Evolutionary conservation across 1,140 invertebrate species (phyloP).

Genomic region (Cotesia typhae): DNA sequence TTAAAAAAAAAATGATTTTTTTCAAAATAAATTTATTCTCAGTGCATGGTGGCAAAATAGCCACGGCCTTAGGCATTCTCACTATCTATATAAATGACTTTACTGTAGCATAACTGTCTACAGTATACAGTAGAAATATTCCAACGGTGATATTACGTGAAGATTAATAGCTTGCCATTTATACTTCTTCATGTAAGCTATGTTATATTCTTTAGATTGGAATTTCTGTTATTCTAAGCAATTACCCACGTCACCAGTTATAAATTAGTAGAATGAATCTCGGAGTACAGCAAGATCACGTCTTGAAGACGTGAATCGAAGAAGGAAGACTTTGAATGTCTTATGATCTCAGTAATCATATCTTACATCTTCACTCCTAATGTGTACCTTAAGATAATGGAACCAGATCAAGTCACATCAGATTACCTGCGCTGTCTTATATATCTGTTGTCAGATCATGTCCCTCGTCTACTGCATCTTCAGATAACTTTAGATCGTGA

Average conservation of each 20-base stretch:
- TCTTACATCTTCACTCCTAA: too few relatives aligned
- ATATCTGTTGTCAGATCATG: too few relatives aligned
- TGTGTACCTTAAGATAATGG: too few relatives aligned
- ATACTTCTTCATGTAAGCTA: conserved; percentile 41
- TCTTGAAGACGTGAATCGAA: neutral
- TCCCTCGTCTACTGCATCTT: too few relatives aligned
- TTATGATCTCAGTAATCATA: too few relatives aligned
- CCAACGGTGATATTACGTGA: conserved; percentile 58
- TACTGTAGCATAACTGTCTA: too few relatives aligned
- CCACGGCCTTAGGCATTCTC: too few relatives aligned
- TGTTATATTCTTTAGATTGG: conserved; percentile 54
- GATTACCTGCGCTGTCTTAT: too few relatives aligned
- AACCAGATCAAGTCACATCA: too few relatives aligned
- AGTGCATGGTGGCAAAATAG: neutral
- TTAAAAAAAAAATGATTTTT: neutral
- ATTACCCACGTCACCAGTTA: conserved; percentile 62
- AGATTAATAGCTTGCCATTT: conserved; percentile 60
- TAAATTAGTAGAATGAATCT: conserved; percentile 57
- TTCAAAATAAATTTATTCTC: neutral
- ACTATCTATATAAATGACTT: neutral
- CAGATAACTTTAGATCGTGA: too few relatives aligned
- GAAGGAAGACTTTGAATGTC: neutral
- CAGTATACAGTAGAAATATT: conserved; percentile 52
- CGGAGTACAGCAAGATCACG: neutral
- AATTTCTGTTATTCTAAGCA: conserved; percentile 62